Evolutionary conservation across 2,797 vertebrate species (phyloP).

Genomic region (Babyrousa celebensis): DNA sequence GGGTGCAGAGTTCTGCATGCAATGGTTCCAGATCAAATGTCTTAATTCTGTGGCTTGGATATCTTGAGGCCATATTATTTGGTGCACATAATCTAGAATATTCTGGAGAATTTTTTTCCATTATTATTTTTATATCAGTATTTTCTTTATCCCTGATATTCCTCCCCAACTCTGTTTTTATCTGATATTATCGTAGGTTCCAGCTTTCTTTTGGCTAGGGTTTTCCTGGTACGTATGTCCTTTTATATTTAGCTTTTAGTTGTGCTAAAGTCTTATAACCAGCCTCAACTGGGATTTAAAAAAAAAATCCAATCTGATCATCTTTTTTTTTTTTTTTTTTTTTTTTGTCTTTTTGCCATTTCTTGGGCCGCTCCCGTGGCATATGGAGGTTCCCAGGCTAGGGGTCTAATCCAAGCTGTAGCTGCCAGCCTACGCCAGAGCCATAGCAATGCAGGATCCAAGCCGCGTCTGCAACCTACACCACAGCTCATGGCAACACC

Average conservation of each 20-base stretch:
- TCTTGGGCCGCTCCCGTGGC: too few relatives aligned
- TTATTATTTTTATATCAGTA: neutral
- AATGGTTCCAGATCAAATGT: neutral
- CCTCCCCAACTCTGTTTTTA: neutral
- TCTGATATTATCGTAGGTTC: neutral
- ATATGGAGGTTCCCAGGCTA: too few relatives aligned
- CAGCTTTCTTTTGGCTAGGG: neutral
- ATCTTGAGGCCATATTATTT: neutral
- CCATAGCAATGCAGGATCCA: too few relatives aligned
- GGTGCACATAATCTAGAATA: neutral
- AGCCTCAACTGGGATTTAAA: neutral
- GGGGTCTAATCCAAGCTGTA: too few relatives aligned
- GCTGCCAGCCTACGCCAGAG: too few relatives aligned
- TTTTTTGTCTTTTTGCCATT: too few relatives aligned
- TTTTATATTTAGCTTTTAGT: neutral
- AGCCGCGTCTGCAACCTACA: too few relatives aligned
- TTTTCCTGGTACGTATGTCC: neutral
- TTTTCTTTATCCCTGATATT: neutral
- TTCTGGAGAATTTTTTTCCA: neutral
- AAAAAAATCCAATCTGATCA: neutral
- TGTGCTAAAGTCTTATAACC: neutral
- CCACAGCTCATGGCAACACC: too few relatives aligned
- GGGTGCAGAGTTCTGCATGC: neutral
- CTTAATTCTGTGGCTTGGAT: conserved; percentile 32
- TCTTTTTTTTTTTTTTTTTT: neutral